Evolutionary conservation across 2,888 invertebrate species (phyloP), one percentile per base, ranked within the genome.

Genomic region (Rhimphoctona megacephalus): DNA sequence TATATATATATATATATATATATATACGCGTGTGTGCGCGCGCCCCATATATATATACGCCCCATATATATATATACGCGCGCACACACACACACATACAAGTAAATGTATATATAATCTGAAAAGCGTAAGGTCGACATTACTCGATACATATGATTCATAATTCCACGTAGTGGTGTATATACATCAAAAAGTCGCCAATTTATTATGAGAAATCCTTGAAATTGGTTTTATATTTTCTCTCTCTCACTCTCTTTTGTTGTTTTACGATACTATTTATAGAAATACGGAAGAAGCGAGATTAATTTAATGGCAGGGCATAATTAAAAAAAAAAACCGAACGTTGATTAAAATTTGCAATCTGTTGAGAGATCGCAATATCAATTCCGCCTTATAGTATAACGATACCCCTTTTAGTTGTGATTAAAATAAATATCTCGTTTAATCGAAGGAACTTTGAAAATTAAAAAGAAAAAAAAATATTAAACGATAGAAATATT

Each of bases 101-200:
- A 25, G 57, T 14, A 61, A 3, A 25, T 25, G 61, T 22, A 22
- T 43, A 33, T 25, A 14, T 57, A 61, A 30, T 30, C 30, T 67
- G 39, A 69, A 69, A 69, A 69, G 69, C 69, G 69, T 11, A 11
- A 66, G 67, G 54, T 54, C 39, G 77, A 78, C 49, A 57, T 57
- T 67, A 54, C 72, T 64, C 43, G 6, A 70, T 57, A 22, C 73
- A 57, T 14, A 70, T 46, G 39, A 67, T 52, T 73, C n/a, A 61
- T 54, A 64, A 73, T 73, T 73, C 57, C 70, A 81, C 66, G 73
- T 25, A 61, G 64, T 61, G 17, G 30, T 61, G 25, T 85, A 85
- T 73, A 25, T 85, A 81, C 77, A 81, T 79, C 70, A 69, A 70
- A 64, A 74, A 64, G 49, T 77, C 64, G 30, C 25, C 14, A 33